These are phyloP conservation scores for Epizoanthus fatuus DNA, from an alignment of 92 coral and sea anemone species.

Conservation along the genomic window DNA sequence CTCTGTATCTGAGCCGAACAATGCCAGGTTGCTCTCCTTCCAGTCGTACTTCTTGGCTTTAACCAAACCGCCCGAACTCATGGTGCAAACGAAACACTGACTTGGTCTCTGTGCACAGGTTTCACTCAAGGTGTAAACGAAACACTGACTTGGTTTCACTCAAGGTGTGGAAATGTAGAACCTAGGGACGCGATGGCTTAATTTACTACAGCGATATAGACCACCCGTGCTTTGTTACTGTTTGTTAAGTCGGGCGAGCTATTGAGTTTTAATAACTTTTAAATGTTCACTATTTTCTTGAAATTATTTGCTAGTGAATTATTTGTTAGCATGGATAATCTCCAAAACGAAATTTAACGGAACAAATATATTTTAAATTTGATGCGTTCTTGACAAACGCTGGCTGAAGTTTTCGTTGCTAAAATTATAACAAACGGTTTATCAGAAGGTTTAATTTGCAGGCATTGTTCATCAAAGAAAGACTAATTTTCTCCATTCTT, in stretches of 20 bases:
- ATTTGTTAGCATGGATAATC: neutral
- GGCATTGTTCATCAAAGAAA: neutral
- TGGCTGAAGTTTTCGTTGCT: neutral
- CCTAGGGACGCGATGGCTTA: neutral
- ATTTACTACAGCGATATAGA: neutral
- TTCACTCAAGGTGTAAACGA: neutral
- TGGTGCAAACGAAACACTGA: neutral
- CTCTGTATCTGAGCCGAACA: slow-evolving; percentile 89
- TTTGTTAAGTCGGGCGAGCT: neutral
- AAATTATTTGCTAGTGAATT: neutral
- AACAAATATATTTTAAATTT: neutral
- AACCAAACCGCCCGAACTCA: slow-evolving; percentile 59
- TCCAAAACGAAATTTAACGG: neutral
- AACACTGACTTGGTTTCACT: neutral
- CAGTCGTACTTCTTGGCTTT: slow-evolving; percentile 88
- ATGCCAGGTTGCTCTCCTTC: slow-evolving; percentile 67
- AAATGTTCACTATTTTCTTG: neutral
- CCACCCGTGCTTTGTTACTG: neutral
- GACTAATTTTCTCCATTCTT: neutral
- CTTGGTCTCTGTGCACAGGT: neutral
- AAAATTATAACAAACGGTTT: neutral
- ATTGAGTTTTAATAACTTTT: slow-evolving; percentile 1
- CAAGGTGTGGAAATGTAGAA: slow-evolving; percentile 2
- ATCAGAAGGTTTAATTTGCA: neutral
- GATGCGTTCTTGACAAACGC: no score